Conservation (phyloP, 2,888 invertebrate genomes). For the Carterocephalus palaemon region DNA sequence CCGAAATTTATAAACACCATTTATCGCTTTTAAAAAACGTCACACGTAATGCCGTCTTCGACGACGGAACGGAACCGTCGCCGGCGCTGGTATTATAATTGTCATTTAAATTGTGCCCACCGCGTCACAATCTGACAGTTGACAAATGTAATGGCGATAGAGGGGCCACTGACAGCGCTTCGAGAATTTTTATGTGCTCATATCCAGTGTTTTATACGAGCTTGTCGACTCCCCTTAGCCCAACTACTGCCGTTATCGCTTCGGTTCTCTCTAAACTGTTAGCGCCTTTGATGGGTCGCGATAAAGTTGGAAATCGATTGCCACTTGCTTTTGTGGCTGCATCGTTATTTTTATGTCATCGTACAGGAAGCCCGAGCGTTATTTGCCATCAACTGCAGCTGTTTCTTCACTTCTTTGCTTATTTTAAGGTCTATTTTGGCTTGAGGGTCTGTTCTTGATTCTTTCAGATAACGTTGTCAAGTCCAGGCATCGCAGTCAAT, state of each 20-base stretch:
- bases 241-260: not conserved
- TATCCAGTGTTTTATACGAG: slow-evolving; percentile 73
- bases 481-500: slow-evolving; percentile 49
- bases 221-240: slow-evolving; percentile 65
- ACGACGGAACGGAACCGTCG: slow-evolving; percentile 42
- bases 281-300: not conserved
- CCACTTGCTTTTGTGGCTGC: slow-evolving; percentile 19
- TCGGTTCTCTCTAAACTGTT: not conserved
- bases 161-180: slow-evolving; percentile 64
- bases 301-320: slow-evolving; percentile 31
- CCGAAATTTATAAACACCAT: slow-evolving; percentile 27
- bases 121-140: slow-evolving; percentile 71
- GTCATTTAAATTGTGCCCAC: slow-evolving; percentile 75
- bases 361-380: slow-evolving; percentile 45
- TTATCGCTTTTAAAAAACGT: slow-evolving; percentile 26
- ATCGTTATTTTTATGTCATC: slow-evolving; percentile 34
- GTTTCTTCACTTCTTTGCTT: slow-evolving; percentile 19
- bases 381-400: slow-evolving; percentile 38
- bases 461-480: not conserved
- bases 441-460: not conserved
- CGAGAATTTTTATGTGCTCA: slow-evolving; percentile 76
- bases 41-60: slow-evolving; percentile 32
- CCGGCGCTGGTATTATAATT: slow-evolving; percentile 60
- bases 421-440: slow-evolving; percentile 22
- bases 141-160: slow-evolving; percentile 76